Conservation (phyloP, 2,113 vertebrate species). For the Oryzias melastigma region DNA sequence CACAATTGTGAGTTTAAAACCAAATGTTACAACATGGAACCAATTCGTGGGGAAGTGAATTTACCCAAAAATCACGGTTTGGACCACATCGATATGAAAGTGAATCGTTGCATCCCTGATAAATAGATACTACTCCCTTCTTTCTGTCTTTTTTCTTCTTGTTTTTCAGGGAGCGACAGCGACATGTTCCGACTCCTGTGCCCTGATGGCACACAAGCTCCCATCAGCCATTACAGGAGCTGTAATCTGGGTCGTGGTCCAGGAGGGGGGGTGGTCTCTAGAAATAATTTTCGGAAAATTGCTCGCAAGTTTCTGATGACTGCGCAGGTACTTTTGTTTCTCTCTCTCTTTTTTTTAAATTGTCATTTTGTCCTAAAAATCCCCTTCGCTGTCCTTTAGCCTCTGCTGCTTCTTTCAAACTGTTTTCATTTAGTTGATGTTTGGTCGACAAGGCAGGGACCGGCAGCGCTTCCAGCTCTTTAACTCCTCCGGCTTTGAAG, state of each 20-base stretch:
- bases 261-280: constrained; percentile 78
- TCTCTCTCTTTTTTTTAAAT: no score
- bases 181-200: constrained; percentile 82
- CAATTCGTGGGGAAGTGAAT: no score
- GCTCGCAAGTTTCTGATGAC: constrained; percentile 80
- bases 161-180: constrained; percentile 71
- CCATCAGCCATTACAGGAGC: constrained; percentile 73
- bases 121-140: neutral
- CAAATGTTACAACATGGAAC: no score
- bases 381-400: neutral
- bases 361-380: neutral
- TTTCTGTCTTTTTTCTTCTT: neutral
- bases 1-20: no score
- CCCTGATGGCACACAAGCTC: constrained; percentile 80
- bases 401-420: neutral
- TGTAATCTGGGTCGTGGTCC: constrained; percentile 87
- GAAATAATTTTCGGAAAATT: constrained; percentile 79
- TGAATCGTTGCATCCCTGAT: neutral
- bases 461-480: constrained; percentile 83
- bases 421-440: constrained; percentile 70
- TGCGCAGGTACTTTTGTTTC: constrained; percentile 73
- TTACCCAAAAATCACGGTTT: neutral
- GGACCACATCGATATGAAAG: neutral
- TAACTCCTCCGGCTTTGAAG: constrained; percentile 76
- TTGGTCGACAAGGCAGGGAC: constrained; percentile 81